These are phyloP conservation scores for Microdon myrmicae DNA, from an alignment of 2,888 invertebrate genomes.

Conservation along the genomic window DNA sequence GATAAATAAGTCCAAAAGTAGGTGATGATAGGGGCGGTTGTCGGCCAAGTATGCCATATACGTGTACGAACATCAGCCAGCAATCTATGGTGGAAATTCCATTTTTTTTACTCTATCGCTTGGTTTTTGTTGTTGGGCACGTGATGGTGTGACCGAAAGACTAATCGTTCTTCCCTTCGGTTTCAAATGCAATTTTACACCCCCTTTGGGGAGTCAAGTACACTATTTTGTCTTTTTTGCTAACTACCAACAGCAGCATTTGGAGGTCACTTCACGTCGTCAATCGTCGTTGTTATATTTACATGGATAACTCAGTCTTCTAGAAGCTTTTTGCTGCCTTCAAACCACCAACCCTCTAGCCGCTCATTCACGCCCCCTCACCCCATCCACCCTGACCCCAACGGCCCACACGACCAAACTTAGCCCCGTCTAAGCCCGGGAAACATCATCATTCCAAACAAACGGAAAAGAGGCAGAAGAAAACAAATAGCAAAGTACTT, in stretches of 20 bases:
- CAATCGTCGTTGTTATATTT: constrained; percentile 8
- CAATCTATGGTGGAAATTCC: constrained; percentile 35
- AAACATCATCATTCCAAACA: no score
- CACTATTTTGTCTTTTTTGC: no score
- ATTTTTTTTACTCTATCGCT: no score
- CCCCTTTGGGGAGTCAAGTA: constrained; percentile 40
- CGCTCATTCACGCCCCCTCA: background rate
- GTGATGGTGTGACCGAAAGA: constrained; percentile 16
- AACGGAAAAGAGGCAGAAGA: constrained; percentile 6
- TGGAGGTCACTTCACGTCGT: constrained; percentile 27
- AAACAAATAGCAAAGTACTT: constrained; percentile 22
- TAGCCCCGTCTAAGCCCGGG: no score
- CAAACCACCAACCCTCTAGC: no score
- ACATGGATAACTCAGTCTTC: background rate
- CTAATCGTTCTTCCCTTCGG: constrained; percentile 5
- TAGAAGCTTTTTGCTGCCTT: constrained; percentile 27
- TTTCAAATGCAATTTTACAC: constrained; percentile 40
- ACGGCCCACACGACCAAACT: background rate
- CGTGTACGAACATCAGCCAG: constrained; percentile 1
- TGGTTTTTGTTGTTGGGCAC: constrained; percentile 12
- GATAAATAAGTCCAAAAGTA: constrained; percentile 51
- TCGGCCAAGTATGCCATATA: background rate
- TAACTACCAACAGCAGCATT: constrained; percentile 7
- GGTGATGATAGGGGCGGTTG: constrained; percentile 28
- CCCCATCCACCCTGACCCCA: background rate